Evolutionary conservation across 2,113 vertebrate species (phyloP), one percentile per base, ranked within the genome.

Genomic region (Nibea albiflora): DNA sequence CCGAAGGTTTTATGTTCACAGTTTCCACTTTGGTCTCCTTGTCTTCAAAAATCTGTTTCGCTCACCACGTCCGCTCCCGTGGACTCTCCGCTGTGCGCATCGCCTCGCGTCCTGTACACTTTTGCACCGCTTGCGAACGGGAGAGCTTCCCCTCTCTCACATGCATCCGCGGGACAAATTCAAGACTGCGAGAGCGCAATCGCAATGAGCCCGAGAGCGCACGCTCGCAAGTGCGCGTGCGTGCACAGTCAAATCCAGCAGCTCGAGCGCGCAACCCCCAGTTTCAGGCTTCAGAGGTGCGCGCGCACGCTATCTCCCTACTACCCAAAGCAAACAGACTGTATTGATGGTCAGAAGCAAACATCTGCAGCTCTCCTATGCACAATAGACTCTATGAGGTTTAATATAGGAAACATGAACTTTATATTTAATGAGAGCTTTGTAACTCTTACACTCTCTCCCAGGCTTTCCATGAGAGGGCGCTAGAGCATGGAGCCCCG

Each of bases 151-250:
- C 73, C 54, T 2, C 28, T 56, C 80, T 62, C 88, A 17, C 79
- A 78, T 65, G 89, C 87, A 81, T 90, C 92, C 88, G 91, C 93
- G 91, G 92, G 92, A 92, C 90, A 90, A 88, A 90, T 86, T 92
- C 91, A 92, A 90, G 89, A 84, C 80, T 28, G 83, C 6, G 60
- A 76, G 80, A 57, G 88, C 89, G 82, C 91, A 83, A 53, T 70
- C 88, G 76, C 89, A 80, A 70, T 75, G 9, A 73, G 49, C 26
- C 57, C 72, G 35, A 35, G 42, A 8, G 20, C 60, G 73, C 69
- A 42, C 2, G 73, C 64, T 52, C 76, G 57, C 53, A 5, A 31
- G 11, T 0, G 66, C 85, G 52, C 68, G 76, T 49, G 83, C 80
- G 24, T 11, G 50, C 28, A 6, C 64, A 46, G 71, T 73, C 70